Evolutionary conservation across 64 coral and sea anemone species (phyloP), one percentile per base, ranked within the genome.

Genomic region (Pocillopora verrucosa): DNA sequence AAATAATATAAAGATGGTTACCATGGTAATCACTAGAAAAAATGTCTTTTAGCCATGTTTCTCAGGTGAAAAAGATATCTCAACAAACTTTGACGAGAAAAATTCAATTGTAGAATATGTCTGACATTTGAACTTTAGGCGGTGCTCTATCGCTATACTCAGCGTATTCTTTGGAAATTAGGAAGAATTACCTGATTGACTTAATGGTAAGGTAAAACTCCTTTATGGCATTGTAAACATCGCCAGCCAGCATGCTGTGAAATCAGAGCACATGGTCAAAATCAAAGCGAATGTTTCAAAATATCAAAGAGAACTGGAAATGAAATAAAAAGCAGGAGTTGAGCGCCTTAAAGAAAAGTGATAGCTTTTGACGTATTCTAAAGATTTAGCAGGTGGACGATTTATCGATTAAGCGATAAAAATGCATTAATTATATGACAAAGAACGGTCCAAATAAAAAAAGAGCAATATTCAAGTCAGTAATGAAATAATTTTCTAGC

Each of bases 181-280:
- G 30, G 30, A 1, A 24, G 19, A 24, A 10, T 72, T 88, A 92
- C 91, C 91, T 92, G 56, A 92, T 88, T 34, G 91, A 41, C 51
- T 82, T 87, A 63, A 92, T 65, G 12, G 91, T 75, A 2, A 92
- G 91, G 61, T 60, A 58, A 60, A 92, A 88, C 61, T 92, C 91
- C 63, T 88, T 92, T 13, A 92, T 75, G 16, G 12, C 20, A 9
- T 80, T 22, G 58, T 56, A 92, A 82, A 88, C 67, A 0, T 88
- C 85, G 22, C 91, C 91, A 20, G 69, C 14, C 22, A 80, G 80
- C 69, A 92, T 60, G 26, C 91, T 92, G 56, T 15, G 63, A 81
- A 16, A 62, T 88, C 12, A 41, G 22, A 7, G 61, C 61, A 0
- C 12, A 69, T 36, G n/a, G 36, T 34, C 15, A 74, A 58, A 26